A percentile compares a stretch with the other conserved stretches of the same genome.
Conservation (phyloP, 2,888 invertebrate genomes). For the Harmothoe impar region DNA sequence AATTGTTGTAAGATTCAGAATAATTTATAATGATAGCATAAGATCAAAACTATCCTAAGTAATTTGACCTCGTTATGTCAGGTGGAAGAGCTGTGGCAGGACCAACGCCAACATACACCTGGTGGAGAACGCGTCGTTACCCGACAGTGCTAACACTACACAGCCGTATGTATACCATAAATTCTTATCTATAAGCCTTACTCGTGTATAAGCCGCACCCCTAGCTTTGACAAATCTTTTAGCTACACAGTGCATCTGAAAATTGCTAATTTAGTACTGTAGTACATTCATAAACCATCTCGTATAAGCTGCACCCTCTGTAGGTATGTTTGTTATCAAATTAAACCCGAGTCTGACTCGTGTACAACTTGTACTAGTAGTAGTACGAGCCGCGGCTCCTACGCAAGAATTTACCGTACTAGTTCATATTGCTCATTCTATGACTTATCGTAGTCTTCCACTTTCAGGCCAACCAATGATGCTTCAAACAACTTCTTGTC, state of each 20-base stretch:
- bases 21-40: no score
- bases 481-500: neutral
- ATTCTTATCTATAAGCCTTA: neutral
- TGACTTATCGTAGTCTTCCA: neutral
- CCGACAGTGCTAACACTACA: neutral
- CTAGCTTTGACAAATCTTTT: neutral
- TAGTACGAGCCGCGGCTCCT: no score
- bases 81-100: constrained; percentile 34
- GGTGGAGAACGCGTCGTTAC: constrained; percentile 19
- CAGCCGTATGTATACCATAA: neutral
- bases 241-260: neutral
- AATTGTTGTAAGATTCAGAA: no score
- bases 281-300: neutral
- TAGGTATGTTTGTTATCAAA: no score
- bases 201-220: no score
- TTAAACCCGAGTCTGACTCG: no score
- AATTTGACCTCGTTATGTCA: neutral
- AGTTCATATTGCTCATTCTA: neutral
- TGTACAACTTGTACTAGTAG: no score
- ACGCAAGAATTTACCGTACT: no score
- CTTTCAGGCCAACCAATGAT: neutral
- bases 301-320: neutral
- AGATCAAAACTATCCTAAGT: no score
- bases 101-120: constrained; percentile 7
- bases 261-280: neutral